Conservation (phyloP, 2,797 vertebrate species). For the Hyperoplus lanceolatus region DNA sequence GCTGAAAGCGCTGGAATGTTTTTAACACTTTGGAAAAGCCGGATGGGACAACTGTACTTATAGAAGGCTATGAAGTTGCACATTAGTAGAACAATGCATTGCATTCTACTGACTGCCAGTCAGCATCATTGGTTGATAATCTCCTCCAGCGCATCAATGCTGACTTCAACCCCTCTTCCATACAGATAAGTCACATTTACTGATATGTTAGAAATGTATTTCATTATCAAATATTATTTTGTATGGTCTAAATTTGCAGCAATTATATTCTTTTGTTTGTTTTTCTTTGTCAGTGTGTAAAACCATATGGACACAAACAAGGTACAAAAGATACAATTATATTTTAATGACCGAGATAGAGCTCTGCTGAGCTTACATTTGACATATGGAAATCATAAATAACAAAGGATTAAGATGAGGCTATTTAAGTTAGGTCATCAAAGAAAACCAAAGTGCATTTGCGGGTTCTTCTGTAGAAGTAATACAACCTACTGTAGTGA, state of each 20-base stretch:
- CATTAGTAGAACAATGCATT: conserved; percentile 27
- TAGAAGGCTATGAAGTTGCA: conserved; percentile 43
- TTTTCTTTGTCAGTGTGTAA: background rate
- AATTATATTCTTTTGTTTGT: background rate
- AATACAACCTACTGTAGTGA: background rate
- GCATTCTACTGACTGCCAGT: conserved; percentile 27
- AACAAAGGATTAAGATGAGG: background rate
- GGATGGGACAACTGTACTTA: conserved; percentile 28
- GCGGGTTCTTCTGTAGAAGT: background rate
- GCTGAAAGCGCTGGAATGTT: conserved; percentile 49
- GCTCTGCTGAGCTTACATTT: background rate
- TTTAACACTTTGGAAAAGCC: conserved; percentile 47
- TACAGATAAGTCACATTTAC: background rate
- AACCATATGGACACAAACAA: background rate
- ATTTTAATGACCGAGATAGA: too few species aligned
- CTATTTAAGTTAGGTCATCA: background rate
- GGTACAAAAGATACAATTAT: too few species aligned
- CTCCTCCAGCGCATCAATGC: conserved; percentile 6
- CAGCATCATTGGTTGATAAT: conserved; percentile 2
- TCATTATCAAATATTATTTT: background rate
- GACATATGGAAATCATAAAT: background rate
- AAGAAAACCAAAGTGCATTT: background rate
- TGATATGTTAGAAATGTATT: background rate
- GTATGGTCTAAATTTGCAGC: background rate
- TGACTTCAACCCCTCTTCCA: background rate